Conservation (phyloP, 2,888 invertebrate genomes). For the Pheosia gnoma region DNA sequence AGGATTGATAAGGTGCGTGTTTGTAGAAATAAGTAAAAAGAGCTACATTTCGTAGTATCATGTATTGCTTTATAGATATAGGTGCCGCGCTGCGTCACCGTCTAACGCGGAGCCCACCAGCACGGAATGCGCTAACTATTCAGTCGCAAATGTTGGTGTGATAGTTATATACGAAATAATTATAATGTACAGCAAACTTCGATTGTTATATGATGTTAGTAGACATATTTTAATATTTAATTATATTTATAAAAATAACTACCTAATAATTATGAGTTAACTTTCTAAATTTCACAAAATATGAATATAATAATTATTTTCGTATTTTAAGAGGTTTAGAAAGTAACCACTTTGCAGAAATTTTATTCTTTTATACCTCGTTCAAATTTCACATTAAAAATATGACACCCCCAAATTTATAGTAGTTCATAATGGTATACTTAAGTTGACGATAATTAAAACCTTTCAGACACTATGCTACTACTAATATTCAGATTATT, state of each 20-base stretch:
- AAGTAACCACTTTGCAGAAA: slow-evolving; percentile 7
- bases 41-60: slow-evolving; percentile 44
- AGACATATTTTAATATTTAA: not conserved
- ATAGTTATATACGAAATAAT: slow-evolving; percentile 12
- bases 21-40: slow-evolving; percentile 38
- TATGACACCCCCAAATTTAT: too few relatives aligned
- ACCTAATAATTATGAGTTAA: too few relatives aligned
- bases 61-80: slow-evolving; percentile 29
- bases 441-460: too few relatives aligned
- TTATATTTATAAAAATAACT: not conserved
- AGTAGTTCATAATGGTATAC: too few relatives aligned
- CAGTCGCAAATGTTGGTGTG: slow-evolving; percentile 11
- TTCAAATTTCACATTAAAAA: not conserved
- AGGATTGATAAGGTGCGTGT: slow-evolving; percentile 52
- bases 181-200: slow-evolving; percentile 13
- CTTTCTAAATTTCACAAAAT: too few relatives aligned
- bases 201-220: slow-evolving; percentile 4
- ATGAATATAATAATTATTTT: not conserved
- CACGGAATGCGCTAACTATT: slow-evolving; percentile 15
- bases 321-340: slow-evolving; percentile 10
- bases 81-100: slow-evolving; percentile 6
- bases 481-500: too few relatives aligned
- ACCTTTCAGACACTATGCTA: too few relatives aligned
- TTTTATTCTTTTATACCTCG: not conserved
- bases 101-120: not conserved